These are phyloP conservation scores for Ara ararauna DNA, from an alignment of 2,797 vertebrate species.

Conservation along the genomic window DNA sequence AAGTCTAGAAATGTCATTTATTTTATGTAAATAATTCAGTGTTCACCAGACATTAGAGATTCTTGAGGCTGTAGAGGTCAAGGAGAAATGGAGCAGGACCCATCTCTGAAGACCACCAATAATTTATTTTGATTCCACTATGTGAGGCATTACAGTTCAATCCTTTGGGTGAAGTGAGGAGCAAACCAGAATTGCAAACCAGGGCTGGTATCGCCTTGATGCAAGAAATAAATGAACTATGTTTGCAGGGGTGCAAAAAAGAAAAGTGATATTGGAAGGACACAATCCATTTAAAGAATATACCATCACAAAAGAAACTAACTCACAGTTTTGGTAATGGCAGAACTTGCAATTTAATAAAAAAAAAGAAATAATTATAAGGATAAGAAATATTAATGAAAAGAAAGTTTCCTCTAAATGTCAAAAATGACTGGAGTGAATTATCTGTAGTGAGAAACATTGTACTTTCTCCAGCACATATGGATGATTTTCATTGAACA, in stretches of 20 bases:
- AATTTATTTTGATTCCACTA: background rate
- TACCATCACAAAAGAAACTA: background rate
- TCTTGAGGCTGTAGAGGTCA: background rate
- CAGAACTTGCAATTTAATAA: background rate
- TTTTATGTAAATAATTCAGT: background rate
- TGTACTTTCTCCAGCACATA: background rate
- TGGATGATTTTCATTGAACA: background rate
- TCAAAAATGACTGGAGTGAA: background rate
- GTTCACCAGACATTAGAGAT: background rate
- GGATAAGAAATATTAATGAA: background rate
- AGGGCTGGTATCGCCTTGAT: no score
- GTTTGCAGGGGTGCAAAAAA: background rate
- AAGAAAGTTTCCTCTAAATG: background rate
- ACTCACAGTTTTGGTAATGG: background rate
- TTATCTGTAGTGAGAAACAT: background rate
- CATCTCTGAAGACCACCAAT: background rate
- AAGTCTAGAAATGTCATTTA: background rate
- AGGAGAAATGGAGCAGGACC: background rate
- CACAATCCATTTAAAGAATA: background rate
- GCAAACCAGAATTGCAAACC: background rate
- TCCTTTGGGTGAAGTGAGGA: background rate
- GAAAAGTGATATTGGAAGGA: background rate
- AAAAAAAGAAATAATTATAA: background rate
- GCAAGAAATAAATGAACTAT: background rate
- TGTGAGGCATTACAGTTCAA: fast-evolving